These are phyloP conservation scores for Helostoma temminkii DNA, from an alignment of 2,797 vertebrate species.

Conservation along the genomic window DNA sequence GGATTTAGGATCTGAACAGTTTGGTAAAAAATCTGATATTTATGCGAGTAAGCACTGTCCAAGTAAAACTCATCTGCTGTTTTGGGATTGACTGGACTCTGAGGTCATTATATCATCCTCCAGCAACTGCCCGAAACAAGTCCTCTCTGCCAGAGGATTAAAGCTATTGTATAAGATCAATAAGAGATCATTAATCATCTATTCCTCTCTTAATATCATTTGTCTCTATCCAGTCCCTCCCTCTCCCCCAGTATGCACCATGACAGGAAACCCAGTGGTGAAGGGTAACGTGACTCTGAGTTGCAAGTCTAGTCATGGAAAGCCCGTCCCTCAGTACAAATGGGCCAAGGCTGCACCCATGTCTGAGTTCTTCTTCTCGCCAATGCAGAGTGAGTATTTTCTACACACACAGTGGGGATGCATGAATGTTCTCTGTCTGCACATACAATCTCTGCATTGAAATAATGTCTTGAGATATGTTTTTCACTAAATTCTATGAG, in stretches of 20 bases:
- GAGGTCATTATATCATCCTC: constrained; percentile 50
- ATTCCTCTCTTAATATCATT: constrained; percentile 17
- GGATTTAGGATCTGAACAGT: constrained; percentile 32
- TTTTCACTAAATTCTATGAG: no score
- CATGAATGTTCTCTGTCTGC: background rate
- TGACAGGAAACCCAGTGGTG: constrained; percentile 82
- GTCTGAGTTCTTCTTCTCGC: constrained; percentile 82
- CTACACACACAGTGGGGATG: no score
- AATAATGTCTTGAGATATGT: no score
- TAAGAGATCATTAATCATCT: constrained; percentile 17
- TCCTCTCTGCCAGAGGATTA: constrained; percentile 45
- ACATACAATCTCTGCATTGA: no score
- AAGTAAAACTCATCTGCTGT: constrained; percentile 55
- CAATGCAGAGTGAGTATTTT: constrained; percentile 84
- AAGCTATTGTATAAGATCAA: constrained; percentile 39
- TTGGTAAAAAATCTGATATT: constrained; percentile 36
- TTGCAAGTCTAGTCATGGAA: constrained; percentile 87
- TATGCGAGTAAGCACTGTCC: constrained; percentile 24
- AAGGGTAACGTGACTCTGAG: constrained; percentile 88
- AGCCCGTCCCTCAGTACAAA: constrained; percentile 88
- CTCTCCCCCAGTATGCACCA: constrained; percentile 84
- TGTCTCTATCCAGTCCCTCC: constrained; percentile 87
- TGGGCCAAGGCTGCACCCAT: constrained; percentile 86
- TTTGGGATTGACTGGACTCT: constrained; percentile 45
- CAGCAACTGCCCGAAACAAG: constrained; percentile 62